Evolutionary conservation across 2,888 invertebrate species (phyloP), one percentile per base, ranked within the genome.

Genomic region (Dendrolimus pini): DNA sequence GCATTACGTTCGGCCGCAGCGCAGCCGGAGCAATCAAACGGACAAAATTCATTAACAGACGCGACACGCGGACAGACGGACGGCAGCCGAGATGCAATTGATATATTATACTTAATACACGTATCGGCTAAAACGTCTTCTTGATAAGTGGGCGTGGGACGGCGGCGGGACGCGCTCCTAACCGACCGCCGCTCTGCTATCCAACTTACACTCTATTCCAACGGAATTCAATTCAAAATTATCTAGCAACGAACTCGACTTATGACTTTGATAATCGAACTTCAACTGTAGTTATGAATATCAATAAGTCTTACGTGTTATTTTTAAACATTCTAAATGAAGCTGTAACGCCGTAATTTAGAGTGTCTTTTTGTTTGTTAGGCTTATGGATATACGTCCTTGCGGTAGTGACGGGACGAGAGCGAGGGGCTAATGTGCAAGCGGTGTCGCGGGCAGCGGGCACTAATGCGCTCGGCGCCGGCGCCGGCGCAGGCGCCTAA

Each of bases 401-500:
- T 7, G 58, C 7, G 18, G 60, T 13, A 54, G 41, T 41, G 13
- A 53, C 72, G 75, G 60, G 63, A 71, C 60, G 75, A 78, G 77
- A 82, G 62, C 85, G 82, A 61, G 71, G 74, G 74, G 77, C 82
- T 85, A 85, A 85, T 85, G 86, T 82, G 84, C 74, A 80, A 79
- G 72, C 77, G 85, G 66, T 85, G 86, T 85, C 76, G 76, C 70
- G 66, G 63, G 63, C 68, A 69, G 78, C 74, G 77, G 69, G 72
- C 78, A 75, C 85, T 85, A 85, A 86, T 86, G 85, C 83, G 79
- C 69, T 72, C 85, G 92, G 78, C 91, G 91, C 74, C 91, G 88
- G 78, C 78, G 70, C 72, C 85, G 92, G 78, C 91, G 91, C 72
- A 92, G 92, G 82, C 92, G 92, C 78, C 80, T 81, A 77, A 80